A percentile compares a stretch with the other conserved stretches of the same genome.
Evolutionary conservation across 2,113 vertebrate species (phyloP).

Genomic region (Picathartes gymnocephalus): DNA sequence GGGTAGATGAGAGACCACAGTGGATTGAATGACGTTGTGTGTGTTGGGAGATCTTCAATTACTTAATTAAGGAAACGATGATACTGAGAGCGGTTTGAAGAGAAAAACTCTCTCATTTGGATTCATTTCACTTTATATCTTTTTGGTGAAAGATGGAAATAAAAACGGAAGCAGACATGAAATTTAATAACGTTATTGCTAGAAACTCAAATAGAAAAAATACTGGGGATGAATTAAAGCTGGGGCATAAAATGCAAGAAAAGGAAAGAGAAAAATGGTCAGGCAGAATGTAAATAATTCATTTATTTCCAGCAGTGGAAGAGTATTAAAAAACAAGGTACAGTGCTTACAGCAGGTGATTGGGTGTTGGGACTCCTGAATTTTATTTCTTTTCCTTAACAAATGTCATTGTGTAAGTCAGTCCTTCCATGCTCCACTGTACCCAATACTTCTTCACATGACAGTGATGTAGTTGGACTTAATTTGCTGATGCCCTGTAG

Average conservation of each 20-base stretch:
- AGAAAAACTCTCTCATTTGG: conserved; percentile 62
- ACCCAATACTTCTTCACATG: not conserved
- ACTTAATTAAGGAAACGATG: conserved; percentile 64
- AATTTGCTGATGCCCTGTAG: conserved; percentile 48
- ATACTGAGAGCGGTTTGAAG: conserved; percentile 12
- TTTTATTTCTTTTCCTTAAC: conserved; percentile 25
- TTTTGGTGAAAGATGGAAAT: conserved; percentile 70
- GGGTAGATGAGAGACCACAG: not conserved
- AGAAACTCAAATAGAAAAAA: conserved; percentile 56
- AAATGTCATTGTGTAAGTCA: not conserved
- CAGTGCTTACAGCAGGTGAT: not conserved
- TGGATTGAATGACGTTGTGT: conserved; percentile 42
- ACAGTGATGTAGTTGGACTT: conserved; percentile 39
- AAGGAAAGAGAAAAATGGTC: conserved; percentile 24
- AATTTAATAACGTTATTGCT: conserved; percentile 69
- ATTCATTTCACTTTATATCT: conserved; percentile 66
- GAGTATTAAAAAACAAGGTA: conserved; percentile 28
- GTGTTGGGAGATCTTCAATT: conserved; percentile 61
- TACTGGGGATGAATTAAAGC: conserved; percentile 55
- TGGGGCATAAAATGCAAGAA: not conserved
- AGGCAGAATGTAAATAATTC: conserved; percentile 48
- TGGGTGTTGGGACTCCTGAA: not conserved
- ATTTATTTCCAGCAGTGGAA: conserved; percentile 42
- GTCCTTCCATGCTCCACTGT: not conserved
- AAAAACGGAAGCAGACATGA: conserved; percentile 67